A percentile compares a stretch with the other conserved stretches of the same genome.
Evolutionary conservation across 2,797 vertebrate species (phyloP).

Genomic region (Phataginus tetradactyla): DNA sequence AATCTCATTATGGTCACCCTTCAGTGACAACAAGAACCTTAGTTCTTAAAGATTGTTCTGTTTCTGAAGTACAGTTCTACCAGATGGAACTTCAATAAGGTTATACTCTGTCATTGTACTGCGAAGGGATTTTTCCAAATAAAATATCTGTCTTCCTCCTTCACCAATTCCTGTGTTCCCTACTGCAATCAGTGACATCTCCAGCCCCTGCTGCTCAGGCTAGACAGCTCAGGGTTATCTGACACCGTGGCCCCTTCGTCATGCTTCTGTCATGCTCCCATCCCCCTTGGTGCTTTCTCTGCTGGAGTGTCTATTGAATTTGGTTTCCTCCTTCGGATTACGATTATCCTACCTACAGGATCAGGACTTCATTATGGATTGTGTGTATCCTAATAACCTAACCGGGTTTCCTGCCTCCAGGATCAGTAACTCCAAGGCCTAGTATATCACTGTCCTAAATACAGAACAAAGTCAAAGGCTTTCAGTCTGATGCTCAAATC

Average conservation of each 20-base stretch:
- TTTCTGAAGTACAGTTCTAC: conserved; percentile 55
- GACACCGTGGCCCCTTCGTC: neutral
- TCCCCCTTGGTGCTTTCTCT: neutral
- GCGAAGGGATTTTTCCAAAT: neutral
- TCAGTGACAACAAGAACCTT: conserved; percentile 44
- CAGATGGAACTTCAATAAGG: conserved; percentile 55
- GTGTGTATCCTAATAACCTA: neutral
- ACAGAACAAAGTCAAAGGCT: neutral
- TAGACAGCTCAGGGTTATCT: neutral
- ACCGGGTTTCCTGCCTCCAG: neutral
- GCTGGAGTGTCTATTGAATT: neutral
- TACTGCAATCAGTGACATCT: neutral
- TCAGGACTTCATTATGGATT: neutral
- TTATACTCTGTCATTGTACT: neutral
- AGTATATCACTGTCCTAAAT: neutral
- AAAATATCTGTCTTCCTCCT: conserved; percentile 41
- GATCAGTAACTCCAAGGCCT: neutral
- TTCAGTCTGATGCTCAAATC: neutral
- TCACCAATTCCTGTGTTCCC: neutral
- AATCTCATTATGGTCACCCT: conserved; percentile 52
- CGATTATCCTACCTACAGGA: neutral
- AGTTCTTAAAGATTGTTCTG: conserved; percentile 51
- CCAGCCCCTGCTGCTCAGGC: neutral
- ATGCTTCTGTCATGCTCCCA: neutral
- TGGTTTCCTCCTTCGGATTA: neutral